Percentiles rank a stretch among this genome's conserved stretches.
Evolutionary conservation across 2,888 invertebrate species (phyloP).

Genomic region (Shargacucullia verbasci): DNA sequence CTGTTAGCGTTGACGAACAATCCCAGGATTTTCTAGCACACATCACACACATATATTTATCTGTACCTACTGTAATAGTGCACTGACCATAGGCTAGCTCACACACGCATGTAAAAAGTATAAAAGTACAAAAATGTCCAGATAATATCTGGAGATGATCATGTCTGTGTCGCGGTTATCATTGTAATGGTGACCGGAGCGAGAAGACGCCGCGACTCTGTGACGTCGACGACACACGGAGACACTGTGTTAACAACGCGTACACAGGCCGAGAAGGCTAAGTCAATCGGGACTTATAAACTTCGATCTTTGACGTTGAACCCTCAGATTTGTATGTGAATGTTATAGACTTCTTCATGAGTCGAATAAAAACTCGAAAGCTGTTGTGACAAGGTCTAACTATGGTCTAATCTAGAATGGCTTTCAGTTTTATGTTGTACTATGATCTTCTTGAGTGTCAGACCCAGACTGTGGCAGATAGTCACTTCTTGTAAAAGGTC

Average conservation of each 20-base stretch:
- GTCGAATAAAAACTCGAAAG: too few relatives aligned
- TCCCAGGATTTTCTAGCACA: background rate
- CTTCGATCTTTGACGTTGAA: too few relatives aligned
- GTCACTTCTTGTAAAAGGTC: too few relatives aligned
- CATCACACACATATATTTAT: conserved; percentile 1
- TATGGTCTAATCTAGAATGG: too few relatives aligned
- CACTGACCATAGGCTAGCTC: too few relatives aligned
- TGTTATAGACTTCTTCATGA: too few relatives aligned
- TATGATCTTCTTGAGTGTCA: too few relatives aligned
- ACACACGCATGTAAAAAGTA: background rate
- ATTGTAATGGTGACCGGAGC: conserved; percentile 8
- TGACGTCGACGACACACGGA: background rate
- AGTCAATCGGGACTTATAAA: background rate
- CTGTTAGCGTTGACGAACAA: background rate
- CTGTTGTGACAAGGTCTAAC: too few relatives aligned
- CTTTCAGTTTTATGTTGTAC: too few relatives aligned
- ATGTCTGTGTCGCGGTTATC: conserved; percentile 24
- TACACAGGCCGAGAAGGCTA: background rate
- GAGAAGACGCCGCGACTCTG: background rate
- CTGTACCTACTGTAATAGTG: conserved; percentile 4
- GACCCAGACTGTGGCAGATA: too few relatives aligned
- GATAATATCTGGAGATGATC: background rate
- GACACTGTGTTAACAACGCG: conserved; percentile 4
- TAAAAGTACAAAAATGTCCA: conserved; percentile 2
- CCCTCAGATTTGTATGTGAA: too few relatives aligned